Evolutionary conservation across 2,797 vertebrate genomes (phyloP), one percentile per base, ranked within the genome.

Genomic region (Echeneis naucrates): DNA sequence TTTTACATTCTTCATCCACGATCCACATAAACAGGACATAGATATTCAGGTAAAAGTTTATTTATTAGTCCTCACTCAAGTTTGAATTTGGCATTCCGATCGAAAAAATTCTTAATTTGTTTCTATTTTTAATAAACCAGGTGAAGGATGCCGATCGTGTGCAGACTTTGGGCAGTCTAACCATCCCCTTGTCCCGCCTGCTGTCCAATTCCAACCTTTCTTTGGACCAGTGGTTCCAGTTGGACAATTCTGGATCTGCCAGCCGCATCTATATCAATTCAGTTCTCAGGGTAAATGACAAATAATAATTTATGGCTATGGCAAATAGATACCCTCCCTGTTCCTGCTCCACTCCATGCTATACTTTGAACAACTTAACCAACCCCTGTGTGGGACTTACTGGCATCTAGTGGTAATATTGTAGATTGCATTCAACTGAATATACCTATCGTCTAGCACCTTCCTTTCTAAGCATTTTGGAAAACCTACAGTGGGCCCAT

Each of bases 1-100:
- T 3, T 98, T 98, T 78, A 96, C 95, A 8, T 98, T 98, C 89
- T 98, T 98, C 87, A 94, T 98, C 70, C 95, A 96, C 44, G 93
- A 98, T 87, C 97, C 97, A 11, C 88, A 44, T 10, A 94, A 91
- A 58, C 95, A 97, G 77, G 94, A 97, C 85, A 90, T 98, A 2
- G 93, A 96, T 44, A 91, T 98, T 19, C 96, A 98, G 95, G 96
- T 98, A 82, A 90, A 27, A 2, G 19, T 1, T 47, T 27, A 65
- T 8, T 38, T 8, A 11, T n/a, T n/a, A n/a, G n/a, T 37, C 2
- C 51, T 27, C n/a, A n/a, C 5, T 37, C 1, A 52, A 19, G 1
- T 8, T 42, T 30, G 21, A 17, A 9, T 58, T 27, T 50, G 7
- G 3, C 8, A 14, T 8, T 44, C 12, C 68, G 3, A 54, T 38